Percentiles rank a stretch among this genome's conserved stretches.
phyloP scores from a whole-genome alignment of 2,888 invertebrate genomes.

The Antitype chi region DNA sequence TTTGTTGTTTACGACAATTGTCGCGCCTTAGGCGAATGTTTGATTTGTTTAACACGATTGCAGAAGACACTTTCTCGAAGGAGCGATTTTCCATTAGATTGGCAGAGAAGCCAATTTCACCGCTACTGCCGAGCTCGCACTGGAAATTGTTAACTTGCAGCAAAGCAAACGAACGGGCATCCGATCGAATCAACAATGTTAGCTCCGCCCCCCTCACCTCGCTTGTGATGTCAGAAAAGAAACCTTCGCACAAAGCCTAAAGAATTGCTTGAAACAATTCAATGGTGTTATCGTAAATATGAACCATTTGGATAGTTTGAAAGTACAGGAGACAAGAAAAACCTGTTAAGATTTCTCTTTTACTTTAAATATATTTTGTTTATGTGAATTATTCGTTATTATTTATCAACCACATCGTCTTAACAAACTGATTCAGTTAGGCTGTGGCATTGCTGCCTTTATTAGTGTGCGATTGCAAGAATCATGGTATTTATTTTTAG shows the following conservation, averaged over 20 bases:
- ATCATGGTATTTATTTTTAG: not conserved
- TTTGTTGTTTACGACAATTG: conserved; percentile 88
- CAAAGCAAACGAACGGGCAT: conserved; percentile 65
- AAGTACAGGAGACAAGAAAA: not conserved
- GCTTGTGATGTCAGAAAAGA: conserved; percentile 67
- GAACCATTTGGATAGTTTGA: not conserved
- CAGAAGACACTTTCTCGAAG: conserved; percentile 82
- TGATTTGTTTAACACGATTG: conserved; percentile 84
- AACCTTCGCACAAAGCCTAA: conserved; percentile 76
- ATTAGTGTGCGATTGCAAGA: conserved; percentile 70
- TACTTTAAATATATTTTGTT: not conserved
- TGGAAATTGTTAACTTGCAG: conserved; percentile 71
- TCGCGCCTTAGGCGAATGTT: conserved; percentile 87
- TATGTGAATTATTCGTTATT: not conserved
- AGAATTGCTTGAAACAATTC: conserved; percentile 45
- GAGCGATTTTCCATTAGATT: conserved; percentile 90
- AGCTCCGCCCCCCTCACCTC: conserved; percentile 62
- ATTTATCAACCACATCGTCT: conserved; percentile 4
- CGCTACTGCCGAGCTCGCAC: conserved; percentile 84
- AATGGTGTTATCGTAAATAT: conserved; percentile 3
- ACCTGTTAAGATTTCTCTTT: not conserved
- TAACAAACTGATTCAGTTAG: conserved; percentile 64
- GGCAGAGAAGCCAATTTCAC: conserved; percentile 85
- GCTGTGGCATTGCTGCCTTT: conserved; percentile 77
- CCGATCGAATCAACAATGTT: conserved; percentile 76